Evolutionary conservation across 2,797 vertebrate genomes (phyloP).

Genomic region (Hyperoplus immaculatus): DNA sequence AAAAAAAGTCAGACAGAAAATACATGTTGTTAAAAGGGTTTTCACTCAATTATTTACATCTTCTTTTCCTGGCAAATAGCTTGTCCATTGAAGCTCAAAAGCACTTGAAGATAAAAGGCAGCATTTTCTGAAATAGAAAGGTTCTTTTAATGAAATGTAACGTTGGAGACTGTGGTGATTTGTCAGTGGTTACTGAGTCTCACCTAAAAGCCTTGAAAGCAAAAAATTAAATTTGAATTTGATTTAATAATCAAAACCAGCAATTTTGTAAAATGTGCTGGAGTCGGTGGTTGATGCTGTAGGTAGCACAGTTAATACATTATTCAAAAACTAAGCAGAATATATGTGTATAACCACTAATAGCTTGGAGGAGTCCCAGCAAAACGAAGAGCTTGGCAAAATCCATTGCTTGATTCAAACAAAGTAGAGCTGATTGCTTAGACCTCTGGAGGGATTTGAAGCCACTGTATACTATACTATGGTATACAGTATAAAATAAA

Average conservation of each 20-base stretch:
- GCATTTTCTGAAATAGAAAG: background rate
- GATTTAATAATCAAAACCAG: conserved; percentile 52
- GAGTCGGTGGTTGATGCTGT: background rate
- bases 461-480: too few species aligned
- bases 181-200: conserved; percentile 5
- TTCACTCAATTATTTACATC: conserved; percentile 2
- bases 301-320: background rate
- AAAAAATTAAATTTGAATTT: background rate
- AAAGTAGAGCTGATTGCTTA: background rate
- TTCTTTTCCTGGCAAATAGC: background rate
- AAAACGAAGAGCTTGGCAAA: too few species aligned
- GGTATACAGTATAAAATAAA: background rate
- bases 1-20: background rate
- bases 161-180: background rate
- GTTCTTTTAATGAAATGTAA: conserved; percentile 7
- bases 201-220: conserved; percentile 46
- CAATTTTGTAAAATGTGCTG: background rate
- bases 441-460: background rate
- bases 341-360: background rate
- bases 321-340: conserved; percentile 1
- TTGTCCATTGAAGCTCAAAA: background rate
- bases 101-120: conserved; percentile 14
- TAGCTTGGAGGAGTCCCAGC: background rate
- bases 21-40: background rate
- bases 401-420: background rate